These are phyloP conservation scores for Macropis europaea DNA, from an alignment of 2,888 invertebrate genomes.

Conservation along the genomic window DNA sequence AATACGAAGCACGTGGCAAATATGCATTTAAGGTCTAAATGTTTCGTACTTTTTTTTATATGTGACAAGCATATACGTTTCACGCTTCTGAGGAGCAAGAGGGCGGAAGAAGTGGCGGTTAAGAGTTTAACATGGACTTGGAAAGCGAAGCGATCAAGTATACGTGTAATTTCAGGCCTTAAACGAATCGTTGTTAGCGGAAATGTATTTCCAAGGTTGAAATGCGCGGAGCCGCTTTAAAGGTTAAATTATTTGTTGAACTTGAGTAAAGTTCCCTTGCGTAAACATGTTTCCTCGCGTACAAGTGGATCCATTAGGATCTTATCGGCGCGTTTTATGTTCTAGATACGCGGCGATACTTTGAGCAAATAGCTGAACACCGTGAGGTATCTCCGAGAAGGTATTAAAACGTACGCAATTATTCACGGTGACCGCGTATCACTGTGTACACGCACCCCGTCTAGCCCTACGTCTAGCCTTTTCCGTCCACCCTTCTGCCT, in stretches of 20 bases:
- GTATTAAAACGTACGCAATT: constrained; percentile 32
- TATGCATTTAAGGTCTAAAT: not conserved
- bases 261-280: not conserved
- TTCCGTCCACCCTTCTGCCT: constrained; percentile 44
- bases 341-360: constrained; percentile 7
- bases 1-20: not conserved
- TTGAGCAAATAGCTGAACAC: constrained; percentile 16
- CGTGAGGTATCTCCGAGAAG: constrained; percentile 20
- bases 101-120: constrained; percentile 16
- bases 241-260: not conserved
- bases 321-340: constrained; percentile 3
- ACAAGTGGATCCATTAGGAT: constrained; percentile 14
- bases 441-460: constrained; percentile 48
- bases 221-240: not conserved
- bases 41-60: not conserved
- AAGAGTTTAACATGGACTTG: not conserved
- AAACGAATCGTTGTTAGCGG: not conserved
- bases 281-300: not conserved
- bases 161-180: constrained; percentile 7
- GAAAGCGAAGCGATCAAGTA: constrained; percentile 6
- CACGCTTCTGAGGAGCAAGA: constrained; percentile 8
- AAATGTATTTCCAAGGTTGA: not conserved
- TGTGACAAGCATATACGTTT: constrained; percentile 1
- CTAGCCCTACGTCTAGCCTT: constrained; percentile 37
- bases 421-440: constrained; percentile 43